Conservation (phyloP, 2,113 vertebrate genomes). For the Rhagologus leucostigma region DNA sequence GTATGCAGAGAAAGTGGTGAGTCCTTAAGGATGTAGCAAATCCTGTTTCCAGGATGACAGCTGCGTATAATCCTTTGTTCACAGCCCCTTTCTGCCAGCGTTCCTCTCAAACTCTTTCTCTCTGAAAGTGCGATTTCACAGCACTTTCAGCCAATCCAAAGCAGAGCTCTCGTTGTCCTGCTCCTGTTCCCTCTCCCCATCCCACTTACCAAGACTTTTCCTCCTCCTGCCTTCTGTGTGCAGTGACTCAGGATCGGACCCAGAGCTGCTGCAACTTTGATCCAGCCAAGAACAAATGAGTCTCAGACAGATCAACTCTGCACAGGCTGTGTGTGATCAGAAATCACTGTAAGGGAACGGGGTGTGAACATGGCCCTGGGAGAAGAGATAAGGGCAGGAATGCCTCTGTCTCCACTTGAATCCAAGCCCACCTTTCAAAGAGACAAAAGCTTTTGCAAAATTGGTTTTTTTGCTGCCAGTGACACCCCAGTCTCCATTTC, state of each 20-base stretch:
- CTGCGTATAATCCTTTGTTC: not conserved
- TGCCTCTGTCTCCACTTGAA: not conserved
- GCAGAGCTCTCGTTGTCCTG: not conserved
- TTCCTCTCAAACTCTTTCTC: not conserved
- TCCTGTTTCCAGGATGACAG: conserved; percentile 18
- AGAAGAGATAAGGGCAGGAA: not conserved
- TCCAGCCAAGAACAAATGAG: not conserved
- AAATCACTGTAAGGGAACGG: not conserved
- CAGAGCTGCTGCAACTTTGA: not conserved
- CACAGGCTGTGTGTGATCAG: not conserved
- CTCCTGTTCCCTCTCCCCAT: not conserved
- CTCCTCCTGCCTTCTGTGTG: not conserved
- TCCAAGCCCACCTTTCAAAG: not conserved
- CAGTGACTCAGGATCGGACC: not conserved
- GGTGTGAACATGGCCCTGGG: not conserved
- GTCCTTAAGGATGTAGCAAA: not conserved
- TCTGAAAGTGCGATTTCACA: not conserved
- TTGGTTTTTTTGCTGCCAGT: not conserved
- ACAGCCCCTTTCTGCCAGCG: not conserved
- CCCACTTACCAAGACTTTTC: not conserved
- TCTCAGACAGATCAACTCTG: not conserved
- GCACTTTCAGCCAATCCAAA: not conserved
- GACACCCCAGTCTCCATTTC: not conserved
- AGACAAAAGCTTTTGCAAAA: not conserved
- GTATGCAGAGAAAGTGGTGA: not conserved